Percentiles rank a stretch among this genome's conserved stretches.
Conservation (phyloP, 2,888 invertebrate genomes). For the Leptinotarsa peninsularis region DNA sequence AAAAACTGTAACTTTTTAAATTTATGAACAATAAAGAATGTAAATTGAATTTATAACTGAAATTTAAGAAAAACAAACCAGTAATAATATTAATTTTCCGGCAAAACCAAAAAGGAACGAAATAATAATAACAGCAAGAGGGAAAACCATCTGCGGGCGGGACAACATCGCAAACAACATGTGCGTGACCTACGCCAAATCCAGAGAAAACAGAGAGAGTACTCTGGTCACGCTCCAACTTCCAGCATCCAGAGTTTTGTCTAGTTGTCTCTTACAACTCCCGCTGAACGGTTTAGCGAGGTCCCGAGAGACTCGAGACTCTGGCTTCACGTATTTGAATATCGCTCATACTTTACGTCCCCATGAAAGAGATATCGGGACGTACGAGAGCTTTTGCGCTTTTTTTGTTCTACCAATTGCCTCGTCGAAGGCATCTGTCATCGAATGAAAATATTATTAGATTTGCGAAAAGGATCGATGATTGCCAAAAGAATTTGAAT, state of each 20-base stretch:
- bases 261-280: conserved; percentile 29
- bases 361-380: neutral
- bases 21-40: too few relatives aligned
- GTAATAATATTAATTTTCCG: too few relatives aligned
- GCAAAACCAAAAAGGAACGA: too few relatives aligned
- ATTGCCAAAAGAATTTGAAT: too few relatives aligned
- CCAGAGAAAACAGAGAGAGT: conserved; percentile 16
- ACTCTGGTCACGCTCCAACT: conserved; percentile 39
- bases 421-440: neutral
- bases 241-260: conserved; percentile 33
- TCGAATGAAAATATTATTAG: neutral
- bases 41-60: too few relatives aligned
- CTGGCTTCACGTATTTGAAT: conserved; percentile 12
- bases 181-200: conserved; percentile 27
- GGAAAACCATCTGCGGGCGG: neutral
- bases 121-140: neutral
- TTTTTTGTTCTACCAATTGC: neutral
- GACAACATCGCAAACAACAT: conserved; percentile 9
- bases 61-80: too few relatives aligned
- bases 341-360: neutral
- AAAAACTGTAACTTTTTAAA: too few relatives aligned
- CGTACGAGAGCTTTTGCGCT: neutral
- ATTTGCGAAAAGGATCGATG: neutral
- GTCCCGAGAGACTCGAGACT: conserved; percentile 31
- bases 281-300: conserved; percentile 30